phyloP scores from a whole-genome alignment of 2,113 vertebrate species.

The Glaucidium brasilianum region DNA sequence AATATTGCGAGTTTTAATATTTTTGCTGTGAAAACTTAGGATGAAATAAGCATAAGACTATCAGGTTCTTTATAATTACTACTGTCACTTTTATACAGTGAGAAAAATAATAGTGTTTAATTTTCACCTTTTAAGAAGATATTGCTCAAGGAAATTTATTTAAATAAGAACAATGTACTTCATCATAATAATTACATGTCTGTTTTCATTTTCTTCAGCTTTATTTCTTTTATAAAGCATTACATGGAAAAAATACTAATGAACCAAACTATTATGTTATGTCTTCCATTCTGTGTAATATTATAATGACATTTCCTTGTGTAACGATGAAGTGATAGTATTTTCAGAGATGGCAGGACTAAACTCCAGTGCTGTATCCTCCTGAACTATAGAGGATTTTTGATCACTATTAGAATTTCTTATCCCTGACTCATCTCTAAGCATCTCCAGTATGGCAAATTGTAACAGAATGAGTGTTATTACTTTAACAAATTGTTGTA shows the following conservation, averaged over 20 bases:
- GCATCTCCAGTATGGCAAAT: neutral
- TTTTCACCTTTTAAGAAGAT: constrained; percentile 44
- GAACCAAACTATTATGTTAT: neutral
- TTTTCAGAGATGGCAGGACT: neutral
- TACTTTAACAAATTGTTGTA: neutral
- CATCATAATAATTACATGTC: neutral
- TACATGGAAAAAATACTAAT: neutral
- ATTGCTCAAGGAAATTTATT: constrained; percentile 15
- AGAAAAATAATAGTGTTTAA: neutral
- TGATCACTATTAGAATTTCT: neutral
- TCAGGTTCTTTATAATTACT: neutral
- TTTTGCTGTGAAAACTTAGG: constrained; percentile 44
- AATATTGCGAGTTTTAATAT: constrained; percentile 42
- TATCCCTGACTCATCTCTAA: neutral
- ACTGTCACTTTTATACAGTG: constrained; percentile 42
- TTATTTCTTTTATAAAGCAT: constrained; percentile 28
- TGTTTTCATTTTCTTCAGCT: neutral
- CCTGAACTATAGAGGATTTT: neutral
- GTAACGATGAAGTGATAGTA: neutral
- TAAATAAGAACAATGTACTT: neutral
- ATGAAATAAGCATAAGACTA: neutral
- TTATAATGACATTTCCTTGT: neutral
- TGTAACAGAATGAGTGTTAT: neutral
- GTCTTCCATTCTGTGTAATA: neutral
- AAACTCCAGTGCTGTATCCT: neutral